phyloP scores from a whole-genome alignment of 2,113 vertebrate genomes.

The Equus quagga region DNA sequence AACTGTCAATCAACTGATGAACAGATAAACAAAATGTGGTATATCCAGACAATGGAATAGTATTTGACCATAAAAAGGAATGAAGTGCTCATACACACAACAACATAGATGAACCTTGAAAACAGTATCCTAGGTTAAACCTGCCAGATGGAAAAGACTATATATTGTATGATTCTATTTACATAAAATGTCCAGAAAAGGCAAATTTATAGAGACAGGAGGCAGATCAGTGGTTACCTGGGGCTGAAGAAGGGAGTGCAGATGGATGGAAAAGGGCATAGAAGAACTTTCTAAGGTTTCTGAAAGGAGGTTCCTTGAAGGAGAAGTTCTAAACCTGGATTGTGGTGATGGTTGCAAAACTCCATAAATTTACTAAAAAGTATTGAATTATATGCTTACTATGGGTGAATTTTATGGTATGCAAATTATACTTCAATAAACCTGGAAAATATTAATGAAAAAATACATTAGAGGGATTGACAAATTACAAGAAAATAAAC shows the following conservation, averaged over 20 bases:
- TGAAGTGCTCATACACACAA: too few species aligned
- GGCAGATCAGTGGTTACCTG: background rate
- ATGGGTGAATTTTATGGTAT: background rate
- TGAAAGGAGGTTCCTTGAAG: background rate
- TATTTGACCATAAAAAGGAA: background rate
- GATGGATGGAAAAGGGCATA: background rate
- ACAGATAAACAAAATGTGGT: background rate
- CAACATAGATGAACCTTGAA: background rate
- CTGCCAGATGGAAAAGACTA: background rate
- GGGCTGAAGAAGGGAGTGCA: background rate
- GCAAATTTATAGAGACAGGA: background rate
- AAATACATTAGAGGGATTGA: background rate
- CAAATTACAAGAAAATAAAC: background rate
- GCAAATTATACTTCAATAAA: background rate
- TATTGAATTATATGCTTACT: background rate
- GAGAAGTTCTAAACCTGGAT: background rate
- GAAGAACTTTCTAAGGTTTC: background rate
- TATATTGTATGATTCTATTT: background rate
- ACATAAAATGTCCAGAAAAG: conserved; percentile 16
- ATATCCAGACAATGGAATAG: background rate
- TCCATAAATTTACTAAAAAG: background rate
- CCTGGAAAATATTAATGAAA: background rate
- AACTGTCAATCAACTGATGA: background rate
- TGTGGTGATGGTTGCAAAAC: background rate
- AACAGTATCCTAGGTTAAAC: background rate